Evolutionary conservation across 2,888 invertebrate species (phyloP).

Genomic region (Sesamia inferens): DNA sequence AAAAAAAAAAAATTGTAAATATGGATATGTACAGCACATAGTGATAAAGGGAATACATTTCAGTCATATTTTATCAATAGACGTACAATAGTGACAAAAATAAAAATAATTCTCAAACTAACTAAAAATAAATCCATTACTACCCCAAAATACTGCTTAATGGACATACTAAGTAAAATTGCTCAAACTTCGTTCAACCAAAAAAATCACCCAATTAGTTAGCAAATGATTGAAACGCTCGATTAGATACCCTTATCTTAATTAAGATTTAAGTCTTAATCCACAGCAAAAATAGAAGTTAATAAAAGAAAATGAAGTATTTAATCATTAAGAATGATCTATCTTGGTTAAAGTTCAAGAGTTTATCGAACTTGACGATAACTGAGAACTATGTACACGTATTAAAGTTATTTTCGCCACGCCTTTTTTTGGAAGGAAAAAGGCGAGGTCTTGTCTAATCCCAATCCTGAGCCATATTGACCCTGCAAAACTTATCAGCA

Average conservation of each 20-base stretch:
- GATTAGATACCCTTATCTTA: not conserved
- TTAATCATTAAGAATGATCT: not conserved
- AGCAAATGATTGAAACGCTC: constrained; percentile 6
- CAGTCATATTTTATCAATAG: too few species aligned
- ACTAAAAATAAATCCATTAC: not conserved
- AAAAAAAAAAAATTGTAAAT: too few species aligned
- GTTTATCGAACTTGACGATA: not conserved
- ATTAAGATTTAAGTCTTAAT: constrained; percentile 7
- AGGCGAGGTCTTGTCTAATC: too few species aligned
- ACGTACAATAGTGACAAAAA: too few species aligned
- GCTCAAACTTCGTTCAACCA: not conserved
- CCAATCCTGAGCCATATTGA: too few species aligned
- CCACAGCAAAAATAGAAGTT: constrained; percentile 7
- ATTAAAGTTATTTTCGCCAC: not conserved
- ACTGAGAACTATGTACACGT: not conserved
- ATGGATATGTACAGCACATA: too few species aligned
- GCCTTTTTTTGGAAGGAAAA: too few species aligned
- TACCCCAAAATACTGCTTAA: not conserved
- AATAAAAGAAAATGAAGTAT: constrained; percentile 4
- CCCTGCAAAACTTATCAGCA: too few species aligned
- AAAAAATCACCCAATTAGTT: constrained; percentile 6
- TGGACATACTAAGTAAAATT: not conserved
- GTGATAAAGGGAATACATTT: too few species aligned
- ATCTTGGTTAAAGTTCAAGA: not conserved
- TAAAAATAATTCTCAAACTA: too few species aligned